Conservation (phyloP, 92 coral and sea anemone genomes). For the Epizoanthus scotinus region DNA sequence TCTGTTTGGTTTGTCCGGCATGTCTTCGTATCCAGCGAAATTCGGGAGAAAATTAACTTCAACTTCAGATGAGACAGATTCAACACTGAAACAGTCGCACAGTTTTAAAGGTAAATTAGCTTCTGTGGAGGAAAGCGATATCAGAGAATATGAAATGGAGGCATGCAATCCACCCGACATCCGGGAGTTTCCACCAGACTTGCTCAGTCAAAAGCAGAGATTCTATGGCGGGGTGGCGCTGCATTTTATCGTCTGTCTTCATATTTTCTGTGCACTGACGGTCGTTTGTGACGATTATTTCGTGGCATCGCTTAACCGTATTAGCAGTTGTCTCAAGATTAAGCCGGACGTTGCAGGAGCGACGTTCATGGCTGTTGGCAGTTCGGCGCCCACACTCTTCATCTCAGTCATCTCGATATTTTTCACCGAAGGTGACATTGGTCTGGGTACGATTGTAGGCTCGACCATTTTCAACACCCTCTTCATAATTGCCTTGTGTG, state of each 20-base stretch:
- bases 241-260: constrained; percentile 80
- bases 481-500: constrained; percentile 91
- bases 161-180: constrained; percentile 80
- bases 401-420: constrained; percentile 92
- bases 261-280: constrained; percentile 90
- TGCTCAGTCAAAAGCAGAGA: constrained; percentile 82
- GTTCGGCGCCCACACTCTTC: constrained; percentile 96
- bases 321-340: constrained; percentile 80
- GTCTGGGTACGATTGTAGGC: constrained; percentile 97
- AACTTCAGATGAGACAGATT: not conserved
- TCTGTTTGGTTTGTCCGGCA: constrained; percentile 15
- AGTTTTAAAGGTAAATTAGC: constrained; percentile 23
- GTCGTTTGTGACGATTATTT: constrained; percentile 97
- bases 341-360: constrained; percentile 99
- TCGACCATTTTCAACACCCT: constrained; percentile 94
- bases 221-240: constrained; percentile 84
- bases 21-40: not conserved
- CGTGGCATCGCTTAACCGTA: constrained; percentile 91
- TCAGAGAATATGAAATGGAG: constrained; percentile 25
- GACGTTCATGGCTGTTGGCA: constrained; percentile 99
- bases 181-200: constrained; percentile 85
- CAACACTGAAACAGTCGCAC: not conserved
- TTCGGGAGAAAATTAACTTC: constrained; percentile 33
- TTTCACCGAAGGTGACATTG: constrained; percentile 98
- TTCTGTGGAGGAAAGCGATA: constrained; percentile 36